These are phyloP conservation scores for Nothobranchius furzeri DNA, from an alignment of 2,113 vertebrate species.

Conservation along the genomic window DNA sequence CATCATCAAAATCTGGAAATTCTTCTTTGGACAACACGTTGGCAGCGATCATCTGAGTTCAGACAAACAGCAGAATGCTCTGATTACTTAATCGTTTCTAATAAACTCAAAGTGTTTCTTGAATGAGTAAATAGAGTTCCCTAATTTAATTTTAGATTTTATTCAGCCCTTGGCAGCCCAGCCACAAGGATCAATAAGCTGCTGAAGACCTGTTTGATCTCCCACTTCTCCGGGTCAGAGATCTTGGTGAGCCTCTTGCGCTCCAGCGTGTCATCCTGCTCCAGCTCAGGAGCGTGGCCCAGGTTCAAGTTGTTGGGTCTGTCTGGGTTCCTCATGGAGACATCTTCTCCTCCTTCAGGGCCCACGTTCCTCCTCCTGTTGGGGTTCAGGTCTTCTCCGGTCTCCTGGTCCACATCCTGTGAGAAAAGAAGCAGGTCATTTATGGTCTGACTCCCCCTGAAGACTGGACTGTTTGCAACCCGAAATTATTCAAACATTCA, in stretches of 20 bases:
- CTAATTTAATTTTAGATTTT: too few species aligned
- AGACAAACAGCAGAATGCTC: not conserved
- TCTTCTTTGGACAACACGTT: constrained; percentile 98
- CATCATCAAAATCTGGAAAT: constrained; percentile 98
- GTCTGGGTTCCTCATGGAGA: constrained; percentile 93
- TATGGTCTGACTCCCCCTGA: not conserved
- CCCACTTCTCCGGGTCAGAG: constrained; percentile 98
- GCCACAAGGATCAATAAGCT: not conserved
- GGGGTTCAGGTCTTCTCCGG: constrained; percentile 95
- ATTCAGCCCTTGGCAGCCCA: too few species aligned
- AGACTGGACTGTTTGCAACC: too few species aligned
- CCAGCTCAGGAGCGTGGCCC: constrained; percentile 90
- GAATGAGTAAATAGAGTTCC: too few species aligned
- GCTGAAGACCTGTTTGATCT: constrained; percentile 93
- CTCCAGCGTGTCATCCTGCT: constrained; percentile 91
- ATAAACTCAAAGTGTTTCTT: too few species aligned
- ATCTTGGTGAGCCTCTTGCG: constrained; percentile 96
- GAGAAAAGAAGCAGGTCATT: not conserved
- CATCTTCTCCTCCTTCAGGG: constrained; percentile 87
- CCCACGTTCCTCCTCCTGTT: constrained; percentile 90
- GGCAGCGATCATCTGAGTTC: constrained; percentile 93
- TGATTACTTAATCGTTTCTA: too few species aligned
- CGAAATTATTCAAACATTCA: too few species aligned
- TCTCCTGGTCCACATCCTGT: constrained; percentile 98
- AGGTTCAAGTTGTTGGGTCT: constrained; percentile 92